Evolutionary conservation across 1,140 invertebrate species (phyloP), one percentile per base, ranked within the genome.

Genomic region (Phocides pigmalion): DNA sequence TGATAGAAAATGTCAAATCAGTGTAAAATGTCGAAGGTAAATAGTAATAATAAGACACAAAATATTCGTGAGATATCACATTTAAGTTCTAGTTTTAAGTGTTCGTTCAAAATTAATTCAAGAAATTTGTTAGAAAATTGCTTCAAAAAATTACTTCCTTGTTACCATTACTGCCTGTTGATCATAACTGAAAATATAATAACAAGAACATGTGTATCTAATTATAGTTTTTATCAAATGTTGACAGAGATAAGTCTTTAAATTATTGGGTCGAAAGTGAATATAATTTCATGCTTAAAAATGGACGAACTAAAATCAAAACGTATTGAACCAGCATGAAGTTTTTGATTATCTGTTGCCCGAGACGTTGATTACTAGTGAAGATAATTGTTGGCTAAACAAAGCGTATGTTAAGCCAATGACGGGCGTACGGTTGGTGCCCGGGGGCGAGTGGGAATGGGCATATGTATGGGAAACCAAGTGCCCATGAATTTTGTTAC

Each of bases 361-460:
- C 68, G 53, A 76, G 74, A 82, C 68, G 72, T 76, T 81, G 78
- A 87, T 86, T 84, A 76, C 81, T 72, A 62, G 76, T 75, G 75
- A 79, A 84, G 80, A 83, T 89, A 85, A 89, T 89, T 87, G 81
- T 76, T 82, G 76, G 82, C 82, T 81, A 87, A 89, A 87, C 84
- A 87, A 89, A 87, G 82, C 79, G 76, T 75, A 73, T 66, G 74
- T 74, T 86, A 69, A 74, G 71, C 59, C 74, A 78, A 67, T 83
- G 81, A 86, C 81, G 79, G 77, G 74, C 74, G 67, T 63, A 70
- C 66, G 72, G 42, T 56, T 72, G 25, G 47, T 25, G 76, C 78
- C 79, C 72, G 66, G 64, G 63, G 81, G 80, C 80, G 63, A 72
- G 56, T 63, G 65, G 68, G 72, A 76, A 82, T 73, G 69, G 74